These are phyloP conservation scores for Drosophila gaucha DNA, from an alignment of 2,888 invertebrate genomes.

Conservation along the genomic window DNA sequence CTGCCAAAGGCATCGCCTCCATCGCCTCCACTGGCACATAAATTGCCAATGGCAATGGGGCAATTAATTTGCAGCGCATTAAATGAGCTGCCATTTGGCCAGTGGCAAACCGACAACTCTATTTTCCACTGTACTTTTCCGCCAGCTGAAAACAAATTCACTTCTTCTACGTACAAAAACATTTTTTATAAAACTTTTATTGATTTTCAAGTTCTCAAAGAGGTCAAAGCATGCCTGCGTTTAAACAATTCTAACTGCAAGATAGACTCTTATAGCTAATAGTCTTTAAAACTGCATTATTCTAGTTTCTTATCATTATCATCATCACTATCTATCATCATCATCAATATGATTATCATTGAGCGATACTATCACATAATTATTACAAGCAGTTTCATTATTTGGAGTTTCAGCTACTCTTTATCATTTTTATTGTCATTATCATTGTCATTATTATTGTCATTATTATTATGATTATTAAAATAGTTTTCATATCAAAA, in stretches of 20 bases:
- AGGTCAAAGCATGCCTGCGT: neutral
- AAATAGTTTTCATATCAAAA: too few relatives aligned
- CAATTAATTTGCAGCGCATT: constrained; percentile 76
- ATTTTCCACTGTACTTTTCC: constrained; percentile 13
- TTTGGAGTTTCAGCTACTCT: too few relatives aligned
- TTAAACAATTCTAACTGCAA: too few relatives aligned
- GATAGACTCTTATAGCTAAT: too few relatives aligned
- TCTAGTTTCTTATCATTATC: too few relatives aligned
- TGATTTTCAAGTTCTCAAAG: neutral
- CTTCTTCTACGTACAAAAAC: neutral
- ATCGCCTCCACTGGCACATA: constrained; percentile 47
- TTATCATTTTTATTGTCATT: neutral
- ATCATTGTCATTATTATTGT: neutral
- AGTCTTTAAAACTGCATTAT: too few relatives aligned
- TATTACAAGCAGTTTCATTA: too few relatives aligned
- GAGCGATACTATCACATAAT: too few relatives aligned
- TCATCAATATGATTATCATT: neutral
- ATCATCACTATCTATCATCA: neutral
- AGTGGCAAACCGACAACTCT: constrained; percentile 34
- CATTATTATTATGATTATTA: neutral
- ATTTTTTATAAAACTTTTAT: neutral
- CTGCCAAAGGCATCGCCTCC: constrained; percentile 66
- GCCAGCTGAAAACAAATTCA: constrained; percentile 8
- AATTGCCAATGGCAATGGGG: constrained; percentile 74
- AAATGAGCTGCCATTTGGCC: constrained; percentile 71